Evolutionary conservation across 2,797 vertebrate species (phyloP).

Genomic region (Cossypha dichroa): DNA sequence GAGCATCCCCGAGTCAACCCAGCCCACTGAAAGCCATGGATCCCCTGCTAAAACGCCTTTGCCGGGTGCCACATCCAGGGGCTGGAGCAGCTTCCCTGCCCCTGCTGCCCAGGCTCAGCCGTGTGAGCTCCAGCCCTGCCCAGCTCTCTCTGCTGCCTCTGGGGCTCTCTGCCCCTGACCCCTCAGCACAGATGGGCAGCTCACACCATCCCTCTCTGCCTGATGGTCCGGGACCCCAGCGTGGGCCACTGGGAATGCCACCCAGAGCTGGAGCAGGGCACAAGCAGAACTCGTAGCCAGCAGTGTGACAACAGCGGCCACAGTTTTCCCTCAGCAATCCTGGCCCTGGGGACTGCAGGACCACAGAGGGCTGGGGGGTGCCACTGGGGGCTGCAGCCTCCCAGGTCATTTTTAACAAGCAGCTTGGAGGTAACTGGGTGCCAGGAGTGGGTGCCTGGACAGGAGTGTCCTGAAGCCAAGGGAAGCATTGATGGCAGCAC

Average conservation of each 20-base stretch:
- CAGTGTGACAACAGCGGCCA: neutral
- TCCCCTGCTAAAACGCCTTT: neutral
- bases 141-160: fast-evolving
- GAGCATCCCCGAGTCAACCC: neutral
- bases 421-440: neutral
- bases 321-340: fast-evolving
- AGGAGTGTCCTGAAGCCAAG: neutral
- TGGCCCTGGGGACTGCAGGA: neutral
- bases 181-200: neutral
- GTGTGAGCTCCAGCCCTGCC: neutral
- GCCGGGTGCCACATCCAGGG: neutral
- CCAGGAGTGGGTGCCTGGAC: neutral
- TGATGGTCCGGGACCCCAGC: too few species aligned
- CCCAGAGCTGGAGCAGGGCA: neutral
- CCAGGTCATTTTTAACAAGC: neutral
- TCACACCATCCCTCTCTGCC: fast-evolving
- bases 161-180: neutral
- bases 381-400: neutral
- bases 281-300: fast-evolving
- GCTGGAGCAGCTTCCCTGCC: neutral
- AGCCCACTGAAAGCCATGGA: neutral
- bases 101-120: fast-evolving
- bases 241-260: neutral
- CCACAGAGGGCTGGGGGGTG: neutral
- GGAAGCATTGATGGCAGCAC: fast-evolving